phyloP scores from a whole-genome alignment of 2,888 invertebrate genomes.

The Metalampra italica region DNA sequence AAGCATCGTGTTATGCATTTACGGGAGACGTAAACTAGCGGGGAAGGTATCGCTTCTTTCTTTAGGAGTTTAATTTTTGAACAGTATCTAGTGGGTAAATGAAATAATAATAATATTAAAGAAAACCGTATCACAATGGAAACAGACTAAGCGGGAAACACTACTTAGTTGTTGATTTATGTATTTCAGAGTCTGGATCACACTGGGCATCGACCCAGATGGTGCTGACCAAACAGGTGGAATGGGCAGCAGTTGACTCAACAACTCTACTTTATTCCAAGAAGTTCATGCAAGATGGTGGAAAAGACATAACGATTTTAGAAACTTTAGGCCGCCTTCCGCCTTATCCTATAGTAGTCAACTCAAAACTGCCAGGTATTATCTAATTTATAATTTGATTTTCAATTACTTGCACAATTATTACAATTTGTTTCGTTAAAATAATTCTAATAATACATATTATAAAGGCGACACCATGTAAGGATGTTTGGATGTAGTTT shows the following conservation, averaged over 20 bases:
- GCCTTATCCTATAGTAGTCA: conserved; percentile 81
- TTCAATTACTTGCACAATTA: too few species aligned
- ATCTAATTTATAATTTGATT: conserved; percentile 1
- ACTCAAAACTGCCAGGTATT: conserved; percentile 78
- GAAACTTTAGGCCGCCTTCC: conserved; percentile 82
- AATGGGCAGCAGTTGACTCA: conserved; percentile 82
- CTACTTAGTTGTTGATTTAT: not conserved
- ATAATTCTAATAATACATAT: not conserved
- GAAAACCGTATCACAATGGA: not conserved
- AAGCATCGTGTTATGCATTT: too few species aligned
- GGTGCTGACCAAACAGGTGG: conserved; percentile 79
- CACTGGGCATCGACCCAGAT: conserved; percentile 80
- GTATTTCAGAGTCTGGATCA: conserved; percentile 73
- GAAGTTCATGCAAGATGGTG: conserved; percentile 75
- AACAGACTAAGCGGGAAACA: not conserved
- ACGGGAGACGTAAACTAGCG: too few species aligned
- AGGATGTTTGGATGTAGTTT: too few species aligned
- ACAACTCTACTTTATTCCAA: conserved; percentile 75
- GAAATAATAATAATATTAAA: too few species aligned
- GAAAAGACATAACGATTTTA: conserved; percentile 76
- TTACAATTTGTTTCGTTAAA: too few species aligned
- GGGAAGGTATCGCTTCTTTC: too few species aligned
- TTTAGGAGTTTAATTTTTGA: too few species aligned
- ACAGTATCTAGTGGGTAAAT: too few species aligned
- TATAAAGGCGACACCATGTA: too few species aligned